Base-by-base conservation (phyloP, 2,888 invertebrate genomes). In the Teleogryllus oceanicus region DNA sequence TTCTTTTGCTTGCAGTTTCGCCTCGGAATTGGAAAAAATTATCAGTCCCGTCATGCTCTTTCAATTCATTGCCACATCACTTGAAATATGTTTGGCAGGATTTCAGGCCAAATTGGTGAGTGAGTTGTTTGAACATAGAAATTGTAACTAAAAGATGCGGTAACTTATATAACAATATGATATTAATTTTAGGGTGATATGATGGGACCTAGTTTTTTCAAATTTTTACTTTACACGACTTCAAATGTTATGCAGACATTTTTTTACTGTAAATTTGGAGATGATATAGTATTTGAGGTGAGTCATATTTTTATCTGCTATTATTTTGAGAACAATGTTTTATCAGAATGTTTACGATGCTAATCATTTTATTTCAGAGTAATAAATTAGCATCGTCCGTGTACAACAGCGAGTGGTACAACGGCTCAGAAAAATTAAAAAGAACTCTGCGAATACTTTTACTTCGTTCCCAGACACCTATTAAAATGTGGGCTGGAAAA, bases 91-190 rank as follows among this genome's bases (percentile, higher is more conserved):
- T 62, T 8, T 62, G n/a, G 62, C 62, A 5, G 62, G 62, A 13
- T 62, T 62, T 62, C 62, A 62, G 13, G 62, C 62, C n/a, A 62
- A 62, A 62, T n/a, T 62, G 62, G 62, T 62, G n/a, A 62, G 62
- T 62, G n/a, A 62, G 62, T 11, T 62, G 5, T 62, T 11, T 62
- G 11, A 62, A 62, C n/a, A 62, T 62, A 37, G 5, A 37, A 37
- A 11, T 16, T 16, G n/a, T 62, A 16, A 18, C n/a, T 62, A 62
- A 62, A 62, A 37, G 5, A 8, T 8, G 37, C 1, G 37, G 37
- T 4, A 37, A 37, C 37, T 37, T 4, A 8, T 37, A 37, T 37
- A 37, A 37, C 37, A 37, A 8, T 37, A 37, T 37, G 37, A 37
- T 37, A 8, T 62, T 62, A 18, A 18, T 62, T 62, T 18, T n/a